These are phyloP conservation scores for Diarsia rubi DNA, from an alignment of 2,888 invertebrate genomes.

Conservation along the genomic window DNA sequence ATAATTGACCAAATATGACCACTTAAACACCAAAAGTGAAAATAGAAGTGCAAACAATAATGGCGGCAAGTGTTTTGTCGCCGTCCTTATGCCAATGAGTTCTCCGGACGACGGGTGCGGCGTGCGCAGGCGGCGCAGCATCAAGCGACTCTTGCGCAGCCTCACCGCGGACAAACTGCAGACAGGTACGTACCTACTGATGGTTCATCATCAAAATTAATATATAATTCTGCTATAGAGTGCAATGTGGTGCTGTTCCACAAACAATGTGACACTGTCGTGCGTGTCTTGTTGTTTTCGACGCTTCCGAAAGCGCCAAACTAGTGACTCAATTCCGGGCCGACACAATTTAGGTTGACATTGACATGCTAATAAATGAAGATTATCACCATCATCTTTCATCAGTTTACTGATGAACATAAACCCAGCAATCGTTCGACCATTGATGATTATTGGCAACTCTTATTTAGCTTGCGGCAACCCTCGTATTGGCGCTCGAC, in stretches of 20 bases:
- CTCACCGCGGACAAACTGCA: constrained; percentile 88
- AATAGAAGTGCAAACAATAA: constrained; percentile 38
- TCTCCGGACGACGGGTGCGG: constrained; percentile 80
- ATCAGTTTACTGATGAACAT: neutral
- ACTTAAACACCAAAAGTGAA: constrained; percentile 27
- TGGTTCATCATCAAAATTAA: neutral
- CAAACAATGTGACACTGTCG: no score
- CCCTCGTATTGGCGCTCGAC: neutral
- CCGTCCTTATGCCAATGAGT: constrained; percentile 75
- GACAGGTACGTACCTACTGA: constrained; percentile 84
- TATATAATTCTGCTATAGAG: no score
- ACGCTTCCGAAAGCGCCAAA: no score
- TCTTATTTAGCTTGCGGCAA: neutral
- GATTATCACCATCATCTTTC: neutral
- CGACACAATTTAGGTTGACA: no score
- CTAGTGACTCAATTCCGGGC: no score
- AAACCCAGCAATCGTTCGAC: neutral
- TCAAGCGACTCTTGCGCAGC: constrained; percentile 88
- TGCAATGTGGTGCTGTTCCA: no score
- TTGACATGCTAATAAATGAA: no score
- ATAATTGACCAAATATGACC: constrained; percentile 37
- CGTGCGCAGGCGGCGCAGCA: constrained; percentile 88
- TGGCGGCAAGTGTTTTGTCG: constrained; percentile 24
- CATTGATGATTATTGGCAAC: neutral
- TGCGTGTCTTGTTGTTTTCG: no score